phyloP scores from a whole-genome alignment of 2,113 vertebrate species.

The Zeus faber region DNA sequence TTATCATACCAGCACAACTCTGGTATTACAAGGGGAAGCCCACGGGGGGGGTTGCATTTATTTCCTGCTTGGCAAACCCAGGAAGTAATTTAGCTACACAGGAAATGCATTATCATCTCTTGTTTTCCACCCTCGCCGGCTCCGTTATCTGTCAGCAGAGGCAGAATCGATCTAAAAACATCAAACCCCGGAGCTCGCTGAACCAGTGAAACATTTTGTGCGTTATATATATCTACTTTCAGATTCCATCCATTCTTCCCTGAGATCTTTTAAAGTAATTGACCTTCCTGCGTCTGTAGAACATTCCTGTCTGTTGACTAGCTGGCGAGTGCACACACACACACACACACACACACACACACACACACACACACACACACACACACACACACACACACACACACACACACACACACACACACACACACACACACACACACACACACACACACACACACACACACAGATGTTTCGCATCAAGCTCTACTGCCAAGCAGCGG shows the following conservation, averaged over 20 bases:
- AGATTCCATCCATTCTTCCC: conserved; percentile 31
- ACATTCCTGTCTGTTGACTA: conserved; percentile 22
- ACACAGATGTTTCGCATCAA: conserved; percentile 67
- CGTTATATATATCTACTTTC: conserved; percentile 21
- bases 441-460: conserved; percentile 35
- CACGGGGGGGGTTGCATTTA: conserved; percentile 14
- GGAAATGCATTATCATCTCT: conserved; percentile 47
- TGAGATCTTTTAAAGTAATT: conserved; percentile 22
- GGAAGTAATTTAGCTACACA: conserved; percentile 54
- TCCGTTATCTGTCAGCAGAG: conserved; percentile 33
- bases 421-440: conserved; percentile 15
- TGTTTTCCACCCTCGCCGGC: conserved; percentile 17
- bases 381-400: conserved; percentile 5
- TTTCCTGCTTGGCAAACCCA: conserved; percentile 41
- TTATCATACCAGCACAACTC: background rate
- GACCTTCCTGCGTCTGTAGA: conserved; percentile 17
- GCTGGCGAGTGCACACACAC: conserved; percentile 20
- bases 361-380: background rate
- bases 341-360: conserved; percentile 3
- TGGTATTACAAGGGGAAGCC: conserved; percentile 22
- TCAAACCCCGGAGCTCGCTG: conserved; percentile 24
- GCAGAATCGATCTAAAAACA: conserved; percentile 21
- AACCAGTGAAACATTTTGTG: conserved; percentile 23
- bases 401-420: background rate
- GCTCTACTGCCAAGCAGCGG: conserved; percentile 50